These are phyloP conservation scores for Conops quadrifasciatus DNA, from an alignment of 2,888 invertebrate species.

Conservation along the genomic window DNA sequence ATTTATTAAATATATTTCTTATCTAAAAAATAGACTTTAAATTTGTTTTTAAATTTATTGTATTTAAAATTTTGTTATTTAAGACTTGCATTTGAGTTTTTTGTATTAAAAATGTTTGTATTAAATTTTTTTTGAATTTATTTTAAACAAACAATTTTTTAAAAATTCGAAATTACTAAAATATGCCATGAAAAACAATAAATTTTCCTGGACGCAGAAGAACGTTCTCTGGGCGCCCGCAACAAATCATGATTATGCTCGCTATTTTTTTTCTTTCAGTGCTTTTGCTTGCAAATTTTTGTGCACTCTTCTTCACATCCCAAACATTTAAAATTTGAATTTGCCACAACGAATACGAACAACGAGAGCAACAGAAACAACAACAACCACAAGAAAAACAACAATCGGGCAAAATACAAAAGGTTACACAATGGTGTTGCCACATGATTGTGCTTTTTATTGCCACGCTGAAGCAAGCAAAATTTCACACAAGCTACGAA, in stretches of 20 bases:
- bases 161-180: too few species aligned
- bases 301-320: not conserved
- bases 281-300: conserved; percentile 22
- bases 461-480: conserved; percentile 13
- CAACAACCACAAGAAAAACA: too few species aligned
- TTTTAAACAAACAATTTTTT: too few species aligned
- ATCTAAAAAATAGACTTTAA: too few species aligned
- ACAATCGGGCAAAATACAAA: conserved; percentile 14
- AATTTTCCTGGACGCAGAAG: too few species aligned
- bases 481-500: conserved; percentile 29
- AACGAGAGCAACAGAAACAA: not conserved
- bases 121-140: too few species aligned
- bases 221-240: not conserved
- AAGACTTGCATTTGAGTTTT: too few species aligned
- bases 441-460: conserved; percentile 30
- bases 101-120: too few species aligned
- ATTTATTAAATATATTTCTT: too few species aligned
- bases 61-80: too few species aligned
- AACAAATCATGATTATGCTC: conserved; percentile 27
- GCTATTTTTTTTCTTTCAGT: not conserved
- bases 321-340: not conserved
- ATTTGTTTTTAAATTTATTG: too few species aligned
- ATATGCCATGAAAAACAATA: too few species aligned
- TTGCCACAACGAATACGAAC: conserved; percentile 9
- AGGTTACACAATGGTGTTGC: conserved; percentile 31